phyloP scores from a whole-genome alignment of 2,113 vertebrate genomes.

The Rhipidura dahli region DNA sequence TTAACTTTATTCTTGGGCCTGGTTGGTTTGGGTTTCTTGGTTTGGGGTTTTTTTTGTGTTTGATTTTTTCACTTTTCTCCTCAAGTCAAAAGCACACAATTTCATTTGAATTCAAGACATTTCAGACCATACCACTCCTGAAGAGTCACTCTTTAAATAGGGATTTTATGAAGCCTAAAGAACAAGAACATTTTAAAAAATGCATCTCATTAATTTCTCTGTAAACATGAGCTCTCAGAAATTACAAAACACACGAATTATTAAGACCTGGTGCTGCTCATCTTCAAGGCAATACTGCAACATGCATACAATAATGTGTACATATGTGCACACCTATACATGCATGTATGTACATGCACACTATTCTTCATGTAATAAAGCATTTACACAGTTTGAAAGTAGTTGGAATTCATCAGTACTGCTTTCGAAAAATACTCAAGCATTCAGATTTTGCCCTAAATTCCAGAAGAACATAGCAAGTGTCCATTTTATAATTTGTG shows the following conservation, averaged over 20 bases:
- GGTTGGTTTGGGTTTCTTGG: neutral
- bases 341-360: neutral
- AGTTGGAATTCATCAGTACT: neutral
- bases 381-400: neutral
- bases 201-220: neutral
- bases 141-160: neutral
- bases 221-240: neutral
- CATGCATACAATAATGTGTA: neutral
- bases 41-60: neutral
- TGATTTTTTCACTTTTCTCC: neutral
- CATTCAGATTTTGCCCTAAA: neutral
- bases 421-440: neutral
- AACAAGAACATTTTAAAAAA: neutral
- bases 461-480: neutral
- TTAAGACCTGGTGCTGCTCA: neutral
- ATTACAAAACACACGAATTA: neutral
- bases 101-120: conserved; percentile 22
- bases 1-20: neutral
- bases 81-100: neutral
- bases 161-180: neutral
- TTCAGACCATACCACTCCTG: neutral
- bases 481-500: neutral
- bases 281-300: neutral
- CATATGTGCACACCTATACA: neutral
- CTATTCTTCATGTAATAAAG: neutral